A percentile compares a stretch with the other conserved stretches of the same genome.
Evolutionary conservation across 2,888 invertebrate species (phyloP).

Genomic region (Silvanus unidentatus): DNA sequence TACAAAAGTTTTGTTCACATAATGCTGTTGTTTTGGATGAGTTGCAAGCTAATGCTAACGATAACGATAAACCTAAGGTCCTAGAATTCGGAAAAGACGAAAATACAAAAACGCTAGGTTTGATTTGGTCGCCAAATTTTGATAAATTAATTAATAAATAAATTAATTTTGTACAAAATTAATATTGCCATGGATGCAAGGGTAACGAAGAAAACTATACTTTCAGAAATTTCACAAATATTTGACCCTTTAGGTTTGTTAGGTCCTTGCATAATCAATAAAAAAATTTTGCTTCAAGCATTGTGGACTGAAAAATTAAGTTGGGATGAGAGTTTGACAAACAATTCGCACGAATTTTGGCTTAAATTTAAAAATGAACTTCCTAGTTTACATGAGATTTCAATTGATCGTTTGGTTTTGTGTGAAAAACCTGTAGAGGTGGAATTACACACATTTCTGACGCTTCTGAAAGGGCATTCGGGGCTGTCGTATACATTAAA

Average conservation of each 20-base stretch:
- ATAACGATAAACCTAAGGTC: not conserved
- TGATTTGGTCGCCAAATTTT: slow-evolving; percentile 3
- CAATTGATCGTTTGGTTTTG: slow-evolving; percentile 1
- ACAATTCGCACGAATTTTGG: slow-evolving; percentile 3
- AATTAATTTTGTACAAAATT: too few relatives aligned
- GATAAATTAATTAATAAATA: slow-evolving; percentile 2
- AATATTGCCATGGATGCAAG: too few relatives aligned
- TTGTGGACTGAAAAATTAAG: slow-evolving; percentile 9
- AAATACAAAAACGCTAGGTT: slow-evolving; percentile 9
- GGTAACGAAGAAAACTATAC: slow-evolving; percentile 11
- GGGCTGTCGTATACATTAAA: slow-evolving; percentile 11
- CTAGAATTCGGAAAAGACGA: slow-evolving; percentile 2
- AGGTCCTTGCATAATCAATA: slow-evolving; percentile 12
- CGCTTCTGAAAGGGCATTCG: slow-evolving; percentile 10
- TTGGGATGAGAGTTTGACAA: slow-evolving; percentile 15
- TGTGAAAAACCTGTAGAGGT: slow-evolving; percentile 3
- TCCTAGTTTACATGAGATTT: slow-evolving; percentile 5
- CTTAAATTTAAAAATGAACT: slow-evolving; percentile 3
- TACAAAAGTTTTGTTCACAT: slow-evolving; percentile 14
- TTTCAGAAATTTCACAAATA: slow-evolving; percentile 10
- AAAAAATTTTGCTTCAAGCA: slow-evolving; percentile 7
- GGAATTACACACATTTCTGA: slow-evolving; percentile 14
- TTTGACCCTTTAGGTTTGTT: slow-evolving; percentile 14
- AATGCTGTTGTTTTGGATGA: not conserved
- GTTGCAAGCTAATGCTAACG: not conserved